A percentile compares a stretch with the other conserved stretches of the same genome.
These are phyloP conservation scores for Chloroceryle aenea DNA, from an alignment of 2,113 vertebrate genomes.

Conservation along the genomic window DNA sequence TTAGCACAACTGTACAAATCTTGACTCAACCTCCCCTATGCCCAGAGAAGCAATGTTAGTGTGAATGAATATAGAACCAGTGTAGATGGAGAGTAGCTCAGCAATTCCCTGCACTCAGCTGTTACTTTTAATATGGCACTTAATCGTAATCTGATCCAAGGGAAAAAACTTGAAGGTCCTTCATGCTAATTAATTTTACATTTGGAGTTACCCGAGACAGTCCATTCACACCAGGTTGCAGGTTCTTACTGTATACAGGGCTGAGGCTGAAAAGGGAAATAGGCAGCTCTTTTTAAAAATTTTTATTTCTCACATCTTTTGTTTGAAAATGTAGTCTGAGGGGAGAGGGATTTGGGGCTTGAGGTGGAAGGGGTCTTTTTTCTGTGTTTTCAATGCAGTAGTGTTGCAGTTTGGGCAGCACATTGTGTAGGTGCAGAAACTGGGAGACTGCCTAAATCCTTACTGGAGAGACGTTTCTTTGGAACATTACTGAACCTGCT, in stretches of 20 bases:
- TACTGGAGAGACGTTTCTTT: not conserved
- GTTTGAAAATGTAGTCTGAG: not conserved
- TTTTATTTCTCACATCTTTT: not conserved
- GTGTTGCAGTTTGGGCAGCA: not conserved
- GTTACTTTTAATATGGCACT: not conserved
- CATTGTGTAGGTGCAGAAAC: not conserved
- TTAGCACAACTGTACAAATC: not conserved
- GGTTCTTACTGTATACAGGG: not conserved
- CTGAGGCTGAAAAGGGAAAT: not conserved
- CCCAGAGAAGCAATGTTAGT: not conserved
- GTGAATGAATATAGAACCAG: not conserved
- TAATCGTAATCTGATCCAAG: not conserved
- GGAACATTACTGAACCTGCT: not conserved
- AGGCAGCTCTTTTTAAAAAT: not conserved
- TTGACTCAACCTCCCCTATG: not conserved
- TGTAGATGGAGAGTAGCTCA: not conserved
- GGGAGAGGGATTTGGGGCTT: rapidly evolving
- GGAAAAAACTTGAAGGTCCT: not conserved
- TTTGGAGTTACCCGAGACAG: not conserved
- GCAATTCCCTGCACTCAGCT: not conserved
- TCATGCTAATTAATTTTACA: not conserved
- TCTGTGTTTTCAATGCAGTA: not conserved
- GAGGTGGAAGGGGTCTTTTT: not conserved
- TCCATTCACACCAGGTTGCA: not conserved
- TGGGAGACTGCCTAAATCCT: not conserved